Base-by-base conservation (phyloP, 1,140 invertebrate genomes). In the Carcinoscorpius rotundicauda region DNA sequence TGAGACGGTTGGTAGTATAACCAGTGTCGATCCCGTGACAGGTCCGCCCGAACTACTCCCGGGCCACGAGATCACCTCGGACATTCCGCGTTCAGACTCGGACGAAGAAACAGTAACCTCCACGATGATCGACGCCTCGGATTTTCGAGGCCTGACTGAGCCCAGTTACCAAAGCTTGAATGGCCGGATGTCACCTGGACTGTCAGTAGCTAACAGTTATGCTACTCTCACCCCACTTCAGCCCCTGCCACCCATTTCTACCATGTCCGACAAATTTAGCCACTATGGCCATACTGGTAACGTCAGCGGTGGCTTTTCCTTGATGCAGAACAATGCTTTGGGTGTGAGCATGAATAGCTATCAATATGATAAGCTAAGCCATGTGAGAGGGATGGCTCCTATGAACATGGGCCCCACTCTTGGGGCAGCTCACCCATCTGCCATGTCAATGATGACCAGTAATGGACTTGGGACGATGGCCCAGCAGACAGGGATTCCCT, bases 241-340 rank as follows among this genome's bases (percentile, higher is more conserved):
- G n/a, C 93, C 94, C 2, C 81, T 98, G n/a, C 94, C 95, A 63
- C 94, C 95, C 63, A 97, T 98, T 71, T 97, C 93, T n/a, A 97
- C 94, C 49, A 94, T 98, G 81, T 95, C 93, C 51, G 93, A 97
- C 72, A 83, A 83, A 72, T 83, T 83, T 72, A 75, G 68, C 49
- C 76, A 76, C 61, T 70, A 73, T 59, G 71, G 71, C 9, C 80
- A 82, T n/a, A 29, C 29, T 29, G 77, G 85, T 71, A 66, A 65
- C 11, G 63, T 58, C 49, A 84, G 83, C 53, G 85, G 86, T 67
- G 94, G 94, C 79, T 89, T 90, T 49, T 53, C 66, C 49, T 88
- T 93, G 60, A 93, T 95, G 84, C 90, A 93, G 75, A 92, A 93
- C 76, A 71, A 91, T 91, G 29, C 29, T 29, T 29, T 29, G 29